Evolutionary conservation across 2,113 vertebrate species (phyloP).

Genomic region (Rafetus swinhoei): DNA sequence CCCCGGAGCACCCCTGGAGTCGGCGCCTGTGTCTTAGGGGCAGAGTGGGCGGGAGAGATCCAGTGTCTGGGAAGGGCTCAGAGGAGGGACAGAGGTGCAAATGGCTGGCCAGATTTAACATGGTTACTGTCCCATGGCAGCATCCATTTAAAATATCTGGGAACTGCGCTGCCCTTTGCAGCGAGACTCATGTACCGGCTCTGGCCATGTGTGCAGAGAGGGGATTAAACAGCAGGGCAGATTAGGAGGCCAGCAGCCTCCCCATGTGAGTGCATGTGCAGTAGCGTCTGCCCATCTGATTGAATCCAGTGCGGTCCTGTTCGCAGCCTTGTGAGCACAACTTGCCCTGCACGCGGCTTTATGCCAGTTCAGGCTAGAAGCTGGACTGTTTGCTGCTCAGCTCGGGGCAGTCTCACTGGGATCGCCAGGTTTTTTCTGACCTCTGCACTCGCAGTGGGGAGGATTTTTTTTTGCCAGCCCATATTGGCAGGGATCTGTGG

Average conservation of each 20-base stretch:
- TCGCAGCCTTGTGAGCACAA: rapidly evolving
- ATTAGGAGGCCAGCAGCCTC: background rate
- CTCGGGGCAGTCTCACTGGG: background rate
- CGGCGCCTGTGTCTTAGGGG: too few relatives aligned
- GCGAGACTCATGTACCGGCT: rapidly evolving
- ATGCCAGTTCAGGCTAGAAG: rapidly evolving
- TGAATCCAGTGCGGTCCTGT: background rate
- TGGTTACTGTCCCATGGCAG: background rate
- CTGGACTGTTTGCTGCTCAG: background rate
- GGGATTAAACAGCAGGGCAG: background rate
- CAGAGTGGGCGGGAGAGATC: background rate
- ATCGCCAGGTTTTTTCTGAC: background rate
- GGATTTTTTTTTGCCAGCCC: background rate
- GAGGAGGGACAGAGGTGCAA: background rate
- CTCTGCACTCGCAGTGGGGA: background rate
- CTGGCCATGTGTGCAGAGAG: background rate
- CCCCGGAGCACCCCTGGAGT: too few relatives aligned
- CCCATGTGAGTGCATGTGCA: background rate
- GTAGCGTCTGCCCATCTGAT: background rate
- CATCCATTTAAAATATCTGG: background rate
- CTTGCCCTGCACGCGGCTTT: background rate
- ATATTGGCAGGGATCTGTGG: background rate
- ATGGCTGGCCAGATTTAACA: background rate
- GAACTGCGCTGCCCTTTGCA: background rate
- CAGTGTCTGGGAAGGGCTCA: background rate